Base-by-base conservation (phyloP, 1,140 invertebrate genomes). In the Sminthurinus signatus region DNA sequence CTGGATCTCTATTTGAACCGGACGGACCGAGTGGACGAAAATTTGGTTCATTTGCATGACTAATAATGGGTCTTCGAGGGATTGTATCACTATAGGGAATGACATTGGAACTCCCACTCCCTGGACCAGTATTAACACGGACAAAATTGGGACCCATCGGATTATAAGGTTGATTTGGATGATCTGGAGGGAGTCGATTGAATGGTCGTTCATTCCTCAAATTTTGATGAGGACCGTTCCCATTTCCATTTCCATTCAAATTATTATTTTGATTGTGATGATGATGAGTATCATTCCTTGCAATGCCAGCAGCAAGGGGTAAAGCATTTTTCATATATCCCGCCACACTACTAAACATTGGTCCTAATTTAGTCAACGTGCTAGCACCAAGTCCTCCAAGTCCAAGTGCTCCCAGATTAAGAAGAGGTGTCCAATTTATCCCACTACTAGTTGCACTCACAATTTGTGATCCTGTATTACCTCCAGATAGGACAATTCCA, bases 301-400 rank as follows among this genome's bases (percentile, higher is more conserved):
- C 68, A 21, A 72, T 58, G 2, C 63, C 60, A 1, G 44, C 52
- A 5, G 44, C 44, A 2, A 56, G 23, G 23, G 65, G 66, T 5
- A 70, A 59, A 10, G 71, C 73, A 42, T 64, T 70, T 39, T 72
- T 74, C 58, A 76, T 66, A 44, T 74, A 66, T 3, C 75, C 74
- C n/a, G 73, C 74, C 56, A 76, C 68, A 10, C 72, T 72, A 25
- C 69, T 70, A 28, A 75, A 62, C 52, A 75, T 57, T 19, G 75
- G 73, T 14, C 69, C 72, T 17, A 74, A 62, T 50, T 74, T 73
- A 28, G 74, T 73, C 29, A 73, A 60, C 2, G 69, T 64, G 12
- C 65, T 67, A 36, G 70, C 73, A 46, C 73, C 72, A 2, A 73
- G 50, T 2, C 73, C 73, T 31, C 73, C 73, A 12, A 74, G 62